Evolutionary conservation across 1,140 invertebrate genomes (phyloP).

Genomic region (Portunus trituberculatus): DNA sequence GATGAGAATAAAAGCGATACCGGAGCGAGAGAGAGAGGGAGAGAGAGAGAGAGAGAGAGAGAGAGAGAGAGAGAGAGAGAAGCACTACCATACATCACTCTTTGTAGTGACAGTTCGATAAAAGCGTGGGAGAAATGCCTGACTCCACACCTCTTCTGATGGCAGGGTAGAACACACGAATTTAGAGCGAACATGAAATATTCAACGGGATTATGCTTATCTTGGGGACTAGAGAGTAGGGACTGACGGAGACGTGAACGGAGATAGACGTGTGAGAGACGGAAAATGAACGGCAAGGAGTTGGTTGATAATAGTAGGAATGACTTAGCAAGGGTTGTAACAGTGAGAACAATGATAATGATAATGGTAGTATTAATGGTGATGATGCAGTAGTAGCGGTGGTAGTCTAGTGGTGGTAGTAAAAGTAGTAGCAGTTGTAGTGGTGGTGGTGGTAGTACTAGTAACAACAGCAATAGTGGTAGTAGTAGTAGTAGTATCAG

Average conservation of each 20-base stretch:
- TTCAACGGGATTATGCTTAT: not conserved
- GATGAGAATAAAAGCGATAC: not conserved
- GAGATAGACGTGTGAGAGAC: not conserved
- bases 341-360: not conserved
- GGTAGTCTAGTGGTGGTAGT: not conserved
- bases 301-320: not conserved
- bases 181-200: not conserved
- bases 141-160: not conserved
- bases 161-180: not conserved
- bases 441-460: not conserved
- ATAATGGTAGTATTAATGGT: not conserved
- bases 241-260: too few species aligned
- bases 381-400: not conserved
- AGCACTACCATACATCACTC: not conserved
- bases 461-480: not conserved
- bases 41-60: constrained; percentile 64
- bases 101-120: not conserved
- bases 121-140: not conserved
- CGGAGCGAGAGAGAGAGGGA: constrained; percentile 42
- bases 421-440: not conserved
- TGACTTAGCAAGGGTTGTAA: not conserved
- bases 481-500: too few species aligned
- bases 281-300: not conserved
- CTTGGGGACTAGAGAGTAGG: too few species aligned
- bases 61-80: constrained; percentile 57